phyloP scores from a whole-genome alignment of 2,797 vertebrate genomes.

The Pristis pectinata region DNA sequence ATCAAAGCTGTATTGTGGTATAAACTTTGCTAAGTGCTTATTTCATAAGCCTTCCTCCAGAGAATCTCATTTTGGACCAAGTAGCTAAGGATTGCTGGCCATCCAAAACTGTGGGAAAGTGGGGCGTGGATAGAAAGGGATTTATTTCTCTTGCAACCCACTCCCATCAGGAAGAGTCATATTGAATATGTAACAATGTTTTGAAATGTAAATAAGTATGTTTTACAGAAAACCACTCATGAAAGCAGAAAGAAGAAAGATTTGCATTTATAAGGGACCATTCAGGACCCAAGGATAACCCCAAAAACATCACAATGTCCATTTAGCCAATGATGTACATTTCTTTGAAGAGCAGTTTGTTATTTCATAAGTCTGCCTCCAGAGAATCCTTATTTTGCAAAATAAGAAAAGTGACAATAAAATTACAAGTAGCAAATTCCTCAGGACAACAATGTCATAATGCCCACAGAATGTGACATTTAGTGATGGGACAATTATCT shows the following conservation, averaged over 20 bases:
- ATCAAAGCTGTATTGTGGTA: background rate
- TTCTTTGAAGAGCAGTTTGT: too few relatives aligned
- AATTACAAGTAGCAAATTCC: too few relatives aligned
- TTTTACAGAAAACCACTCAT: background rate
- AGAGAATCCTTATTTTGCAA: too few relatives aligned
- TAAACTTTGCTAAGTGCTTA: background rate
- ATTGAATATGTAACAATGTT: background rate
- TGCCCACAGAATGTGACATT: too few relatives aligned
- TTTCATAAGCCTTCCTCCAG: background rate
- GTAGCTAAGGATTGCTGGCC: background rate
- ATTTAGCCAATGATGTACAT: too few relatives aligned
- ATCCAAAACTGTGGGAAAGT: background rate
- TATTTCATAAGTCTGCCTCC: too few relatives aligned
- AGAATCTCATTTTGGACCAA: background rate
- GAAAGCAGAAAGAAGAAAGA: background rate
- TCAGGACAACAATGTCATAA: too few relatives aligned
- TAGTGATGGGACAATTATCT: background rate
- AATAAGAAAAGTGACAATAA: too few relatives aligned
- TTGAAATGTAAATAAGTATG: background rate
- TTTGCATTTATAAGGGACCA: too few relatives aligned
- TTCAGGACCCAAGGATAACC: too few relatives aligned
- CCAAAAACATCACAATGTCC: too few relatives aligned
- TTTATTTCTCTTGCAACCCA: background rate
- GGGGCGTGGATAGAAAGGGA: background rate
- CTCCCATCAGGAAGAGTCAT: background rate